Percentiles rank a stretch among this genome's conserved stretches.
These are phyloP conservation scores for Solenodon paradoxus DNA, from an alignment of 2,113 vertebrate genomes.

Conservation along the genomic window DNA sequence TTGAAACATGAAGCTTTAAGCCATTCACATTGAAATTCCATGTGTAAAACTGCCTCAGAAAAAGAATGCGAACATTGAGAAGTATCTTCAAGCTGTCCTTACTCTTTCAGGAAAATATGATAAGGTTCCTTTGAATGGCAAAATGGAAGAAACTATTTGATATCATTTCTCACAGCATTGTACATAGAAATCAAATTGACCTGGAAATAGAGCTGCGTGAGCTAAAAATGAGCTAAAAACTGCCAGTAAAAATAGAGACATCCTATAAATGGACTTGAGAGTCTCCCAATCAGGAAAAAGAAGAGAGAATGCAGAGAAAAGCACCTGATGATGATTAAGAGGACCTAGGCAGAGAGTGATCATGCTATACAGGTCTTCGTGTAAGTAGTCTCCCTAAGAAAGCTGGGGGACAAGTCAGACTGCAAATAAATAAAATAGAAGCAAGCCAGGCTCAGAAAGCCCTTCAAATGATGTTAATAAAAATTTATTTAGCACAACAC, in stretches of 20 bases:
- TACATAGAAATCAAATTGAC: slow-evolving; percentile 55
- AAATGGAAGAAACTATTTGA: slow-evolving; percentile 35
- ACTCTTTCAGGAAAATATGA: slow-evolving; percentile 36
- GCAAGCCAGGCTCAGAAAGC: neutral
- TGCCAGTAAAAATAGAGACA: slow-evolving; percentile 14
- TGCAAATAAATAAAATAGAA: slow-evolving; percentile 17
- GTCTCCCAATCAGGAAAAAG: neutral
- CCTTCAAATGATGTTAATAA: neutral
- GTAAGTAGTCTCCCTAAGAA: neutral
- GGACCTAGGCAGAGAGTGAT: neutral
- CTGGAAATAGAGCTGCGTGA: slow-evolving; percentile 17
- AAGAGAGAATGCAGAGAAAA: neutral
- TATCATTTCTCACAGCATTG: neutral
- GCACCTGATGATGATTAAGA: neutral
- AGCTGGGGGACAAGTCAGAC: neutral
- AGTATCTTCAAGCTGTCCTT: slow-evolving; percentile 39
- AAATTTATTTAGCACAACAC: neutral
- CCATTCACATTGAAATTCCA: slow-evolving; percentile 47
- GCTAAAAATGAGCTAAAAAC: slow-evolving; percentile 19
- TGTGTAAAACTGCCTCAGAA: neutral
- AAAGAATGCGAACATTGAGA: slow-evolving; percentile 11
- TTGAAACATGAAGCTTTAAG: slow-evolving; percentile 25
- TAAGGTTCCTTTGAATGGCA: slow-evolving; percentile 40
- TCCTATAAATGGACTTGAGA: neutral
- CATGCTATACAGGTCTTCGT: neutral